Conservation (phyloP, 2,888 invertebrate genomes). For the Ctena decussata region DNA sequence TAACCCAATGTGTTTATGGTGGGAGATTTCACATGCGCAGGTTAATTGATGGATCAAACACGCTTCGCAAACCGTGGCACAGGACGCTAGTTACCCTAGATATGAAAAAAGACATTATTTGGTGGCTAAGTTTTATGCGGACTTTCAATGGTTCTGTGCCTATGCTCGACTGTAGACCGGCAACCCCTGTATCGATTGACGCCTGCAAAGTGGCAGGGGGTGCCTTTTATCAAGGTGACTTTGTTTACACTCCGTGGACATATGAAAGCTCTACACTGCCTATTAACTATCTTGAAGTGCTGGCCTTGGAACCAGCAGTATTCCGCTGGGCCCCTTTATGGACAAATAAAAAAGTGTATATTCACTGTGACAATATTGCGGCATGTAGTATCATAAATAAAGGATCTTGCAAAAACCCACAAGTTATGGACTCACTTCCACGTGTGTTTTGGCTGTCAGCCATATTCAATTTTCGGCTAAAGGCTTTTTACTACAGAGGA, state of each 20-base stretch:
- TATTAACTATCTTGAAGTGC: background rate
- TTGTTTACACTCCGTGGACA: background rate
- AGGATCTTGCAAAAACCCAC: background rate
- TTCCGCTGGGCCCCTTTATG: background rate
- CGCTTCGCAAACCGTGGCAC: constrained; percentile 4
- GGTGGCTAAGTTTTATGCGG: constrained; percentile 23
- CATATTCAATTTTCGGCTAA: background rate
- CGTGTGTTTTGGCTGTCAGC: background rate
- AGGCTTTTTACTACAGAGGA: background rate
- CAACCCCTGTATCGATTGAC: background rate
- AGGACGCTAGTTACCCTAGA: constrained; percentile 1
- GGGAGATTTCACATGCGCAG: background rate
- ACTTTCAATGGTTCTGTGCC: background rate
- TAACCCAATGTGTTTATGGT: constrained; percentile 11
- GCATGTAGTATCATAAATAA: background rate
- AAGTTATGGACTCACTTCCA: background rate
- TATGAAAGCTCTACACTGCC: background rate
- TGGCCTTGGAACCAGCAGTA: background rate
- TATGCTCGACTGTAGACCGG: background rate
- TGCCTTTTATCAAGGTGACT: background rate
- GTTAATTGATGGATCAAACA: background rate
- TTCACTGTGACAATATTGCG: background rate
- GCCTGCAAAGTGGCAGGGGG: background rate
- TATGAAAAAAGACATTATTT: constrained; percentile 20
- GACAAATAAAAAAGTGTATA: background rate